Evolutionary conservation across 2,797 vertebrate genomes (phyloP), one percentile per base, ranked within the genome.

Genomic region (Argya squamiceps): DNA sequence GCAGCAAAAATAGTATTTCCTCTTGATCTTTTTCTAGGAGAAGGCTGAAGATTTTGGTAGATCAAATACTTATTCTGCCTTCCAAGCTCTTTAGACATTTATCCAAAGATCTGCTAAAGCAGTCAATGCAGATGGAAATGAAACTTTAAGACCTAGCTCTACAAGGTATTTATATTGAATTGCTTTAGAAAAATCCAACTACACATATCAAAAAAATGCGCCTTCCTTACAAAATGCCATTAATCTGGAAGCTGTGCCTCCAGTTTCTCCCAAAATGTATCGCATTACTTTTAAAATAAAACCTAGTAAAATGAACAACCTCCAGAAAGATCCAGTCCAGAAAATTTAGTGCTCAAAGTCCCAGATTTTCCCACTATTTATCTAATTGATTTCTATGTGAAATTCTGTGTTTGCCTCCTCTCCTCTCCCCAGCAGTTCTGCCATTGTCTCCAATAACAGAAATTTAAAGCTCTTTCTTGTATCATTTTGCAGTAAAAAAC

Each of bases 101-200:
- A 83, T 84, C 70, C 34, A 64, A 75, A 91, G 55, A 91, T 67
- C 73, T 86, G 52, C 71, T 59, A 65, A 80, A 79, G 29, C 15
- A 71, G 84, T 83, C 63, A 89, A 29, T 64, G 60, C n/a, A 65
- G 73, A 78, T 53, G 63, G 85, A 94, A 97, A 89, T 90, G 41
- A 93, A 96, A 81, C 29, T 78, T 64, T 81, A 95, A 91, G 88
- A 89, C 73, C 67, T 64, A 80, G 55, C 74, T 88, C 75, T 89
- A 81, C 18, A 75, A 76, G 34, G 55, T 60, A 89, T 55, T 91
- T 94, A 60, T 58, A 84, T 18, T 46, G 65, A 96, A 93, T 32
- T 76, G 62, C 46, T 92, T 88, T 77, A 85, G 81, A 93, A 93
- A 94, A 94, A 89, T 89, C 65, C 79, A 88, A 27, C 53, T 62